Base-by-base conservation (phyloP, 2,888 invertebrate species). In the Zaprionus bogoriensis region DNA sequence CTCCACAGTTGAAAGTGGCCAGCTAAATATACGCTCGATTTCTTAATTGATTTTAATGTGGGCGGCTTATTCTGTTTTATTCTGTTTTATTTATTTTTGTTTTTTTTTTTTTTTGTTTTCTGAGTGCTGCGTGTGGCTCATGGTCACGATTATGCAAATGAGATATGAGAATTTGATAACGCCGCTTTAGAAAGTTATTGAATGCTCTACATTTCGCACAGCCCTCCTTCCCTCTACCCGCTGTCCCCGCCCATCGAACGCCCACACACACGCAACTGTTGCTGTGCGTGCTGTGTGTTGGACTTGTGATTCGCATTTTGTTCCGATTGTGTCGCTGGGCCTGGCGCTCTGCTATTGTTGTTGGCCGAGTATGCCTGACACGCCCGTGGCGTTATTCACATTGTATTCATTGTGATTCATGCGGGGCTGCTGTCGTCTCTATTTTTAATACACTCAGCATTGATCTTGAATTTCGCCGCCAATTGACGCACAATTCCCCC, bases 121-220 rank as follows among this genome's bases (percentile, higher is more conserved):
- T 7, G 7, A 36, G 3, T 19, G 3, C 32, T 55, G 12, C 20
- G 25, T 45, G 27, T 45, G 46, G n/a, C 19, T 30, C 44, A 59
- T 66, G 69, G 67, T 85, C 80, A 69, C 77, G 69, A 72, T 66
- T 83, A 83, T 83, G 87, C 44, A 79, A 87, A 87, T 87, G 6
- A 46, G 60, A 70, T 82, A 67, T 64, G 42, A 59, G 27, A 62
- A 54, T 62, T 58, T 75, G 77, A 85, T 87, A 77, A 85, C 59
- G 46, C 55, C 17, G 44, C 28, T 61, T 74, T 82, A 83, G 82
- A 83, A 83, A 83, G 82, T 61, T 79, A 82, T 82, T 44, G 76
- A 71, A 68, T 80, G 87, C 66, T 82, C 87, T 51, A 87, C 72
- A 77, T 87, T 84, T 80, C 22, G 51, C 67, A 61, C 14, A 55